Evolutionary conservation across 2,888 invertebrate species (phyloP), one percentile per base, ranked within the genome.

Genomic region (Gisinianus flammeolus): DNA sequence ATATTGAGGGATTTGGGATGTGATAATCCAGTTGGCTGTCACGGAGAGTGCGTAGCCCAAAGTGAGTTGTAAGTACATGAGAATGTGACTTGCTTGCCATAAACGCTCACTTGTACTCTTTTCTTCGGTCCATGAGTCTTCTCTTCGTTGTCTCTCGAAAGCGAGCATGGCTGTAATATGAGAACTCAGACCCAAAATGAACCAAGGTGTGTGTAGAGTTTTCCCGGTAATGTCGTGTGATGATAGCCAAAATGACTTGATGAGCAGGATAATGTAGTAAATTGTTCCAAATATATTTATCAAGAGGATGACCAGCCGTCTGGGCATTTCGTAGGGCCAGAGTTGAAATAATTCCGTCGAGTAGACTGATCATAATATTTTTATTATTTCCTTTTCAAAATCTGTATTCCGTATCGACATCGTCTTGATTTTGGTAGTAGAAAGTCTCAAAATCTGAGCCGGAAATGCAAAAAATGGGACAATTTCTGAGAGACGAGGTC

Each of bases 21-120:
- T 26, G 8, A 28, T 26, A 16, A 70, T 54, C 70, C 70, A 70
- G 28, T 54, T 52, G 3, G 70, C n/a, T 3, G 54, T 70, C 2
- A 70, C 54, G 22, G 19, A 0, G 8, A 70, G 28, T 3, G 54
- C 8, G 28, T 70, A 70, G 5, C 35, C 70, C 8, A 69, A 24
- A 44, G 35, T n/a, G 1, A 70, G 28, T 52, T 70, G 70, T 12
- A 70, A 28, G 10, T 22, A 70, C 52, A 70, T 70, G 12, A 70
- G 26, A 2, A 24, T 26, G 19, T 54, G 28, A 30, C 70, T 70
- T 8, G 54, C 5, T 16, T 70, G 70, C 54, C 52, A 28, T 8
- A 70, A 30, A 3, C 19, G 3, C 6, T 26, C 19, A 70, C 70
- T 70, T 12, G 28, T 2, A 66, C 22, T 66, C 16, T 30, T 66